A percentile compares a stretch with the other conserved stretches of the same genome.
Conservation (phyloP, 2,113 vertebrate genomes). For the Rattus rattus region DNA sequence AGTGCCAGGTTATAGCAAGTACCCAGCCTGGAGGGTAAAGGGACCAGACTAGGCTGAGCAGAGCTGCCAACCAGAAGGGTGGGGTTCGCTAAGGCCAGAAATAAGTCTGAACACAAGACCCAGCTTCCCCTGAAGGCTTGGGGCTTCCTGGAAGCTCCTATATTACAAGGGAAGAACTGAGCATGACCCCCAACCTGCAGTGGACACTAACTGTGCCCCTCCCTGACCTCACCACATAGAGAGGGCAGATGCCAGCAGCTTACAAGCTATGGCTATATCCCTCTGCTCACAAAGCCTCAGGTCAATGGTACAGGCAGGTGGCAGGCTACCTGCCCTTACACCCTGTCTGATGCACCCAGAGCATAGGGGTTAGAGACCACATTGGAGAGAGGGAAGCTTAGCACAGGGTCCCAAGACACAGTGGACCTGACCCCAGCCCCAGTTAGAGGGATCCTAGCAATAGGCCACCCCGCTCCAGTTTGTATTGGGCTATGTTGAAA, state of each 20-base stretch:
- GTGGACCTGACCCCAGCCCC: background rate
- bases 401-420: too few relatives aligned
- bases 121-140: background rate
- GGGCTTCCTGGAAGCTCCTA: background rate
- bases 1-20: background rate
- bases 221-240: background rate
- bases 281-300: background rate
- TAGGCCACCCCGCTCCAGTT: background rate
- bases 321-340: background rate
- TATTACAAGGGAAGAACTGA: background rate
- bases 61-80: background rate
- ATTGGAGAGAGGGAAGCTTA: background rate
- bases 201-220: background rate
- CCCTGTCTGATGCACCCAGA: background rate
- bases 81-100: background rate
- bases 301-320: background rate
- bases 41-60: background rate
- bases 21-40: too few relatives aligned
- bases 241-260: background rate
- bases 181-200: background rate
- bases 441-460: background rate
- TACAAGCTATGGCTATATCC: background rate
- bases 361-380: background rate
- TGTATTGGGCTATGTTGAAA: fast-evolving
- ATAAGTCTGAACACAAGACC: background rate